Evolutionary conservation across 1,140 invertebrate species (phyloP).

Genomic region (Drosophila watanabei): DNA sequence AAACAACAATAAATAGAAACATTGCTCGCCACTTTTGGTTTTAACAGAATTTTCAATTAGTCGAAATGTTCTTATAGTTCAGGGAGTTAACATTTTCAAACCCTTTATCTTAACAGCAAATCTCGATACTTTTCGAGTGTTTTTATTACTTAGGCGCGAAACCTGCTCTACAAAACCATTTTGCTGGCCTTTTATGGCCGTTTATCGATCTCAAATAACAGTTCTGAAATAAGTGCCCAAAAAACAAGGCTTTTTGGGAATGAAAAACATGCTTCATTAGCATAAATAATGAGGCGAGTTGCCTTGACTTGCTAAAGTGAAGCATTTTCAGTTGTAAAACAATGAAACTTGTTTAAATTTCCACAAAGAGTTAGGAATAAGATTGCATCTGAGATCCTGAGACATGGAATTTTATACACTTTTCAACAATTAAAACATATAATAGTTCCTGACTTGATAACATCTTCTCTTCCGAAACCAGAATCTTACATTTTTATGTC

Average conservation of each 20-base stretch:
- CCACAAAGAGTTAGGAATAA: background rate
- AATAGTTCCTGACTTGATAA: background rate
- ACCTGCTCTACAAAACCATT: slow-evolving; percentile 30
- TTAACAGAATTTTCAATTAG: slow-evolving; percentile 54
- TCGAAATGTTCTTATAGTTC: background rate
- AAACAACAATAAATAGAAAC: slow-evolving; percentile 50
- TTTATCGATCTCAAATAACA: slow-evolving; percentile 26
- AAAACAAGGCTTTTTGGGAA: background rate
- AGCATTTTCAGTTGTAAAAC: slow-evolving; percentile 1
- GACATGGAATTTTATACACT: background rate
- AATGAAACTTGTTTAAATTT: slow-evolving; percentile 18
- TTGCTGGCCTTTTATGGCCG: slow-evolving; percentile 11
- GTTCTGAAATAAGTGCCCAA: slow-evolving; percentile 12
- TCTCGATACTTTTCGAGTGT: background rate
- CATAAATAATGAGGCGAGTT: slow-evolving; percentile 16
- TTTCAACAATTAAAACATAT: background rate
- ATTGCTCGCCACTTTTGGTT: slow-evolving; percentile 27
- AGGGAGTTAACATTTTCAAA: background rate
- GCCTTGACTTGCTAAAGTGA: slow-evolving; percentile 16
- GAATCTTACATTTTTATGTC: background rate
- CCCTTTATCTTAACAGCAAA: slow-evolving; percentile 30
- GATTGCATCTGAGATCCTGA: background rate
- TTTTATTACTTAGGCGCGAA: slow-evolving; percentile 18
- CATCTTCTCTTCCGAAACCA: slow-evolving; percentile 5
- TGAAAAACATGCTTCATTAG: slow-evolving; percentile 13